Base-by-base conservation (phyloP, 2,888 invertebrate genomes). In the Stenichneumon culpator region DNA sequence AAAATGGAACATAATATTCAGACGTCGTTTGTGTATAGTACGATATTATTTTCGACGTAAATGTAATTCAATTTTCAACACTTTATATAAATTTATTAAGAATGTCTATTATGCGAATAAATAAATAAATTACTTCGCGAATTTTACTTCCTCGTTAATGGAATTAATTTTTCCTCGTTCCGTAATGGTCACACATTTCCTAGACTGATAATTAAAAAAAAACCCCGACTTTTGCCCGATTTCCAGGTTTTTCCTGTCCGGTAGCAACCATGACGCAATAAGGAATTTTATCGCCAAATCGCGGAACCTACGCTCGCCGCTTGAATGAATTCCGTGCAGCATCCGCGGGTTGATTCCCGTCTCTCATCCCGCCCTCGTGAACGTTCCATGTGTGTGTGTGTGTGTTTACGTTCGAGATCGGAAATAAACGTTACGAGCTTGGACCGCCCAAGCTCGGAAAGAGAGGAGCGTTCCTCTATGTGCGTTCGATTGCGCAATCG, bases 381-480 rank as follows among this genome's bases (percentile, higher is more conserved):
- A 25, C 32, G 19, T 47, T 57, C 11, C 57, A 25, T 57, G 57
- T 57, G 54, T 54, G 11, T 52, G 50, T 3, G 19, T 63, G 50
- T 39, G 74, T 73, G 74, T 79, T 83, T 75, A 83, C 79, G 63
- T 75, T 75, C 28, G 69, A 74, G 69, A 83, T 83, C 39, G 69
- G 63, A 83, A 83, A 79, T 79, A 74, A 83, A 74, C 83, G 68
- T 79, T 79, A 83, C 78, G 78, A 57, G 77, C 54, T 67, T 14
- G 16, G 52, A 14, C 50, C 25, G 57, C 25, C 57, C 44, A 57
- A 69, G 28, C 39, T 47, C 28, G 25, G 50, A 50, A 68, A 47
- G 68, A 25, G 57, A 36, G 19, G 72, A 14, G 39, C 50, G 22
- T 50, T 47, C 4, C 57, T 68, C 57, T 73, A 57, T 72, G 63